Base-by-base conservation (phyloP, 2,797 vertebrate species). In the Smutsia temminckii region DNA sequence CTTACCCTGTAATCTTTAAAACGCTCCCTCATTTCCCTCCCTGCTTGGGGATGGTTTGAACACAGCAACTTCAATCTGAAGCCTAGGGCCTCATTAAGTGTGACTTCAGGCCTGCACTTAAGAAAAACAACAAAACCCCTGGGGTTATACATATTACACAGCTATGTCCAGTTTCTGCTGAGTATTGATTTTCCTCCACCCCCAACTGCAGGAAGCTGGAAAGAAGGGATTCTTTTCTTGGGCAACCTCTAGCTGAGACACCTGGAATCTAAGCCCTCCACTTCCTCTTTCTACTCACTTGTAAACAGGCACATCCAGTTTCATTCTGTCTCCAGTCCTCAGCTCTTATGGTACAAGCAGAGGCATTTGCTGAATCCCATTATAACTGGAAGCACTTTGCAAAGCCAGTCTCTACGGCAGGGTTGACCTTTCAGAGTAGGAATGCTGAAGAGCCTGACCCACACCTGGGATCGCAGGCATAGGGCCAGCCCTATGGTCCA, bases 151-250 rank as follows among this genome's bases (percentile, higher is more conserved):
- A 98, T 98, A 97, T 94, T 97, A 93, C 61, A 95, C 97, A 92
- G n/a, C 90, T 91, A 29, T 71, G 74, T 95, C 97, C 96, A 97
- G 29, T 98, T 97, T 98, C 91, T 49, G 92, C 94, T 97, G 86
- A 0, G 71, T 89, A 98, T 97, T 97, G 98, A 97, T 98, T 98
- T 98, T 96, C 94, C 96, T 94, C 89, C 57, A 88, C 63, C 83
- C 55, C 78, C 77, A 89, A 93, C 96, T 53, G 4, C 0, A 6
- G 95, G 74, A 93, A 97, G 72, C 83, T 53, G 6, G 91, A 87
- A 93, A 94, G 94, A 97, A 46, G 80, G 97, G 94, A 97, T 98
- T 98, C 91, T 98, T 98, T 98, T 98, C 96, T 94, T 49, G 88
- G 94, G 96, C 97, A 98, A 96, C 98, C 97, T 96, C 40, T 63